Evolutionary conservation across 1,140 invertebrate species (phyloP), one percentile per base, ranked within the genome.

Genomic region (Globodera rostochiensis): DNA sequence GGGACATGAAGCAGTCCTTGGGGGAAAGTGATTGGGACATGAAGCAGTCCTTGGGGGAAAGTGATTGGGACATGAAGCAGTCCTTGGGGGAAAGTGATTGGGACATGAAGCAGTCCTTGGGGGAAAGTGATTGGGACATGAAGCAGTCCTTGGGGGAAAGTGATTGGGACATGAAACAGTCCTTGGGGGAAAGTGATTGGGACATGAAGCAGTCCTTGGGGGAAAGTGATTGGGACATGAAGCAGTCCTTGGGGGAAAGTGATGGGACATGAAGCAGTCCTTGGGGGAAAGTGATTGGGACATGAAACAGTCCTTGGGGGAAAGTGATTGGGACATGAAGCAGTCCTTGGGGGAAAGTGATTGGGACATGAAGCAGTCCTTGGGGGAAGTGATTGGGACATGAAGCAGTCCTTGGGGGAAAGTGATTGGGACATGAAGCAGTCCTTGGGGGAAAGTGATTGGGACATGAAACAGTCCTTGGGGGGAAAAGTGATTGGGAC

Each of bases 391-490:
- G n/a, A n/a, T 60, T 83, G 73, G 8, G 73, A 75, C 3, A 80
- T 85, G 13, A 86, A 71, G 49, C 86, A 87, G 15, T 73, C 74
- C 85, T 87, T 47, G 36, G 84, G 74, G 82, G 45, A 53, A 19
- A 45, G 11, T 45, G 36, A 36, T 36, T 36, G 71, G 6, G 71
- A 74, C 1, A 79, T 85, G 6, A 86, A 67, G 53, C 86, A 87
- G 7, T 70, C 73, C 85, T 87, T 25, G 25, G 84, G 78, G 82
- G 46, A 47, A 19, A 45, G 11, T 45, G 36, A 36, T 36, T 36
- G 71, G 6, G 71, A 74, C 1, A 79, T 85, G 6, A 86, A 67
- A 46, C 86, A 87, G 7, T 70, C 73, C 85, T 87, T 25, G 13
- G 84, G 84, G 78, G 36, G n/a, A n/a, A 3, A 36, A 36, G 36